Conservation (phyloP, 2,888 invertebrate species). For the Apamea epomidion region DNA sequence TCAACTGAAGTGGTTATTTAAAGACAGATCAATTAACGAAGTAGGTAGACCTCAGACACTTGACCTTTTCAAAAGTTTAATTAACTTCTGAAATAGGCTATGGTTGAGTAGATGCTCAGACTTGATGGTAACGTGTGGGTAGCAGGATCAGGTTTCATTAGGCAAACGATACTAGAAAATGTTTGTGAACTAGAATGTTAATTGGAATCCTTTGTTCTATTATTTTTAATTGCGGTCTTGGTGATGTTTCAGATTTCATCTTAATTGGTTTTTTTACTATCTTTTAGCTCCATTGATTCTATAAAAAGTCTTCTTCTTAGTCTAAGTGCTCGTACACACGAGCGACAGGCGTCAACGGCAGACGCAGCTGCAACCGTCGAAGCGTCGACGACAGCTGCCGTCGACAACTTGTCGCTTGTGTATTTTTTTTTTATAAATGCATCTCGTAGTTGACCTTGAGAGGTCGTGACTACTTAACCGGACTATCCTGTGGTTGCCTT, state of each 20-base stretch:
- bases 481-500: too few relatives aligned
- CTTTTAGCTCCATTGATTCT: neutral
- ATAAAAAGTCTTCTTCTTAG: neutral
- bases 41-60: constrained; percentile 6
- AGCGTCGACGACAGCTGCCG: too few relatives aligned
- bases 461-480: too few relatives aligned
- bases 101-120: constrained; percentile 9
- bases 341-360: too few relatives aligned
- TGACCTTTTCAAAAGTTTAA: constrained; percentile 39
- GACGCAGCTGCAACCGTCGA: too few relatives aligned
- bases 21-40: constrained; percentile 38
- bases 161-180: neutral
- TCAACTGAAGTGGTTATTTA: constrained; percentile 18
- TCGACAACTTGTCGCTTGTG: too few relatives aligned
- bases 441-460: too few relatives aligned
- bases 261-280: neutral
- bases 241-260: neutral
- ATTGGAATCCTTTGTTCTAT: constrained; percentile 15
- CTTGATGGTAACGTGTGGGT: constrained; percentile 16
- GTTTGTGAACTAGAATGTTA: neutral
- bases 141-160: constrained; percentile 29
- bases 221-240: constrained; percentile 1
- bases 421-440: too few relatives aligned
- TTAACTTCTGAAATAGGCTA: constrained; percentile 2
- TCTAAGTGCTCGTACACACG: neutral